Base-by-base conservation (phyloP, 2,113 vertebrate species). In the Nipponia nippon region DNA sequence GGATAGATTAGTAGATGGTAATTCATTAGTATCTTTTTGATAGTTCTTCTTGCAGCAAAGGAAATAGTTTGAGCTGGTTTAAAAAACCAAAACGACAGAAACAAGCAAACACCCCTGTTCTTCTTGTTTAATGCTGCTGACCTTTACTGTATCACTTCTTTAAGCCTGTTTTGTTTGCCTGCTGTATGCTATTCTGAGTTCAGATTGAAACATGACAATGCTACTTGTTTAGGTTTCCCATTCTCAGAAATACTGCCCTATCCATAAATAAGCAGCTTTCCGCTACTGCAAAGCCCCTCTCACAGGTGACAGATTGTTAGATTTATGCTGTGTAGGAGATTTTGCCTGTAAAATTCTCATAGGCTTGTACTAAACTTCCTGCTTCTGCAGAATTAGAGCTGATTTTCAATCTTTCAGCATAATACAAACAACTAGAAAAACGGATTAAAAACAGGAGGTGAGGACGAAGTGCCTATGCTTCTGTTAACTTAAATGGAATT, bases 351-450 rank as follows among this genome's bases (percentile, higher is more conserved):
- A 47, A 70, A 34, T 82, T 61, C 32, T 78, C 63, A 22, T 23
- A 18, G 32, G 79, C 67, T 85, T 80, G 32, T 69, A 36, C 75
- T 50, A 90, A 29, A 52, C 70, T 61, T 81, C 91, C 73, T 91
- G 34, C 83, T 96, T 90, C 65, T 61, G 32, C 61, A 67, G 73
- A 81, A 55, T 32, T 86, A n/a, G 65, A 72, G 26, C 58, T 83
- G 47, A 3, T 47, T 85, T 80, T 91, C 40, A 56, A 3, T 80
- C 32, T 89, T 85, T 27, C n/a, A 36, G 8, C 27, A 13, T 62
- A 65, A 59, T 44, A 21, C 9, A 34, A 65, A 27, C 30, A 78
- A 19, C 23, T 52, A 26, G 17, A 61, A 44, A 76, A 90, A 50
- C 2, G 2, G 7, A 9, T 5, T n/a, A 50, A 65, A 82, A 59